These are phyloP conservation scores for Stramonita haemastoma DNA, from an alignment of 2,888 invertebrate species.

Conservation along the genomic window DNA sequence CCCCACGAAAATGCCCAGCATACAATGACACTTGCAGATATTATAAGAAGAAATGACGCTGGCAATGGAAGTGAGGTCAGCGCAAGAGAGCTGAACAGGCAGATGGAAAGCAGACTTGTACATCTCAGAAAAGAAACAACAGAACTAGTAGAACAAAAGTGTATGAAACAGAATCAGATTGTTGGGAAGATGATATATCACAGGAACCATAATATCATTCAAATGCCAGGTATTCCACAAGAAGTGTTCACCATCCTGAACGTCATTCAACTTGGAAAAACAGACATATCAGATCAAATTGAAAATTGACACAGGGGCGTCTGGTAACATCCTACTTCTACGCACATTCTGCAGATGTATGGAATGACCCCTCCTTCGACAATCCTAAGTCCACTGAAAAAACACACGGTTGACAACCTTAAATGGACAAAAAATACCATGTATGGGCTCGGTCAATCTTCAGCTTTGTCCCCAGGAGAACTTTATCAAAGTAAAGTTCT, in stretches of 20 bases:
- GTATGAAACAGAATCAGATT: not conserved
- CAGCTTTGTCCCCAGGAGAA: not conserved
- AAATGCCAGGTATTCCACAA: not conserved
- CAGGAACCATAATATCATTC: not conserved
- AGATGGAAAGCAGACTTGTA: not conserved
- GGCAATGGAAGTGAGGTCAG: constrained; percentile 1
- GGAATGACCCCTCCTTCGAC: constrained; percentile 1
- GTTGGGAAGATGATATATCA: not conserved
- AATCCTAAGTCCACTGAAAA: constrained; percentile 4
- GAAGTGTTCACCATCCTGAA: not conserved
- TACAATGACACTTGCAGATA: constrained; percentile 33
- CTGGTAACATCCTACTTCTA: constrained; percentile 45
- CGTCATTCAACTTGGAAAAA: not conserved
- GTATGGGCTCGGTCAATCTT: constrained; percentile 23
- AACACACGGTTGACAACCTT: constrained; percentile 39
- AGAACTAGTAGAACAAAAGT: not conserved
- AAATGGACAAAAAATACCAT: constrained; percentile 38
- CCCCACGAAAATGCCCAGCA: constrained; percentile 42
- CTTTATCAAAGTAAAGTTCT: constrained; percentile 38
- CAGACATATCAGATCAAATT: constrained; percentile 16
- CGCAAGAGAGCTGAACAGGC: not conserved
- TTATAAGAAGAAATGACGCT: constrained; percentile 34
- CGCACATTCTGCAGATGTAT: constrained; percentile 45
- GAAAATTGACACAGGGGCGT: constrained; percentile 48
- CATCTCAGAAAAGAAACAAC: not conserved